Percentiles rank a stretch among this genome's conserved stretches.
Conservation (phyloP, 2,797 vertebrate genomes). For the Rhinichthys osculus region DNA sequence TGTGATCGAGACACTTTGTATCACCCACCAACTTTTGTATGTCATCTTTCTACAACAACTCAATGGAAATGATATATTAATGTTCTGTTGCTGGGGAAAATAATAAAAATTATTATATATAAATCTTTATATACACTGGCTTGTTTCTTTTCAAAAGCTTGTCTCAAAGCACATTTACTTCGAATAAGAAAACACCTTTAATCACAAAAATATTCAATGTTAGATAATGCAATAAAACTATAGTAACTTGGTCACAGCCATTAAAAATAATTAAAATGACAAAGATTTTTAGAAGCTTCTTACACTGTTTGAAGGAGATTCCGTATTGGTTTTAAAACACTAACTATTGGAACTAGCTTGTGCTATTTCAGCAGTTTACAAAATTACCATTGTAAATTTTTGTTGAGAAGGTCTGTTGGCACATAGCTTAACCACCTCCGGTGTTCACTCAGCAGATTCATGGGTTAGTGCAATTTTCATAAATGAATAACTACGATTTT, state of each 20-base stretch:
- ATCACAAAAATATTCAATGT: background rate
- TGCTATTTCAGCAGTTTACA: background rate
- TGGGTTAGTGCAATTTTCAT: background rate
- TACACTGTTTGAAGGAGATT: background rate
- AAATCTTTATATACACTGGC: background rate
- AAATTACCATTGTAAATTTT: background rate
- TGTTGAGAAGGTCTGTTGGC: background rate
- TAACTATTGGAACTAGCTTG: background rate
- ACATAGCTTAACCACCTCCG: background rate
- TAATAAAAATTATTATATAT: slow-evolving; percentile 48
- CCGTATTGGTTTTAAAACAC: background rate
- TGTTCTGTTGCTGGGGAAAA: slow-evolving; percentile 46
- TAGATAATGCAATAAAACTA: background rate
- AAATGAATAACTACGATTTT: slow-evolving; percentile 33
- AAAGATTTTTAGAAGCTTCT: background rate
- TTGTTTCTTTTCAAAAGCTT: background rate
- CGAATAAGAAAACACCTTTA: background rate
- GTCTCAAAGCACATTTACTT: background rate
- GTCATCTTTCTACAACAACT: slow-evolving; percentile 38
- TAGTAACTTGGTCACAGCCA: background rate
- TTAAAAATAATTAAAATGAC: background rate
- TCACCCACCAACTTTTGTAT: slow-evolving; percentile 45
- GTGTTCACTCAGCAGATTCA: background rate
- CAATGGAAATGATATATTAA: slow-evolving; percentile 46
- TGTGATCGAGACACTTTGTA: slow-evolving; percentile 74